Base-by-base conservation (phyloP, 2,113 vertebrate genomes). In the Sebastes fasciatus region DNA sequence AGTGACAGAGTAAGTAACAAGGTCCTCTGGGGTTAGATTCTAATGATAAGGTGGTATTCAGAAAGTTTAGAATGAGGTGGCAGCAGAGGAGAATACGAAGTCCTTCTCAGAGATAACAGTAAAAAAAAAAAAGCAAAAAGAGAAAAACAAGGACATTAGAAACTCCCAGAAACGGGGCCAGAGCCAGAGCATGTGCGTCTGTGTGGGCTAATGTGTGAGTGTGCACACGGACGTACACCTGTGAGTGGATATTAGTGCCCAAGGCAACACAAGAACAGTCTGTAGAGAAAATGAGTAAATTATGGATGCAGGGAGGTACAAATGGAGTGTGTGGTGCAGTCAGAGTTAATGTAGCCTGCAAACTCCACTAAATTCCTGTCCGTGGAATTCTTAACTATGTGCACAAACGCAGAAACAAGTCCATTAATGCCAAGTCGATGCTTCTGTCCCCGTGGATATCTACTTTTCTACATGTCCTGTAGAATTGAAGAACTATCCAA, bases 301-400 rank as follows among this genome's bases (percentile, higher is more conserved):
- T 91, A 88, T 90, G 72, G 86, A 91, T 90, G 83, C 82, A 76
- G 80, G 48, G 67, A 77, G 79, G 79, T 79, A 82, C 82, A 89
- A 90, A 82, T 82, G 83, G 81, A 90, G 74, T 65, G 42, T 76
- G 85, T 79, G 82, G 84, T 70, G 83, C 57, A 79, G 69, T 73
- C 63, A 48, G 73, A 88, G 72, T 75, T 88, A 91, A 92, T 90
- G 90, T 82, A 86, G 88, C 76, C 85, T 89, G 76, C 57, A 81
- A 48, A 83, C 42, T 80, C 77, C 74, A 74, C 68, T 84, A 64
- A 80, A 90, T 83, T 64, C 55, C 62, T 77, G 84, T 75, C 64
- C 21, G 58, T 80, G 65, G 82, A 86, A 91, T 88, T 89, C 58
- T 87, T 92, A 87, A 89, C 83, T 85, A 89, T 64, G 34, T 21